These are phyloP conservation scores for Drosophila sordidula DNA, from an alignment of 2,888 invertebrate species.

Conservation along the genomic window DNA sequence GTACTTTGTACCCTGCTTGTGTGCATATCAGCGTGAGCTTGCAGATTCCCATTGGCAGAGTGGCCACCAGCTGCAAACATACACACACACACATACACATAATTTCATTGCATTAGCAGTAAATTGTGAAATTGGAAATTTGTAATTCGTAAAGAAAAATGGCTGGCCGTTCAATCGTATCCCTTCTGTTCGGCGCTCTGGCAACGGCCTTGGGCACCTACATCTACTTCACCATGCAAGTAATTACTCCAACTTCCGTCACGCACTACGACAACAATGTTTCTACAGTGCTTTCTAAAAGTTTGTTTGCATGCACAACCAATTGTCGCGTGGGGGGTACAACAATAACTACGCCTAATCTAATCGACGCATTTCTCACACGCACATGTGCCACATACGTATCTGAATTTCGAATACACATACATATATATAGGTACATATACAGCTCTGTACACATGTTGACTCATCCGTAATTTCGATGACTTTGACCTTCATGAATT, in stretches of 20 bases:
- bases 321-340: conserved; percentile 1
- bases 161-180: conserved; percentile 72
- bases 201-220: conserved; percentile 82
- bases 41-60: conserved; percentile 49
- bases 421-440: conserved; percentile 1
- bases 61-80: conserved; percentile 11
- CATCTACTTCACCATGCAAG: conserved; percentile 81
- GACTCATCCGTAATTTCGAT: conserved; percentile 33
- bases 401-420: background rate
- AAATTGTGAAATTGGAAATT: conserved; percentile 57
- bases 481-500: conserved; percentile 46
- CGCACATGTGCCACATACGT: conserved; percentile 19
- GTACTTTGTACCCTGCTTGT: conserved; percentile 62
- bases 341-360: conserved; percentile 17
- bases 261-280: conserved; percentile 6
- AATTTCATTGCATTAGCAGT: conserved; percentile 1
- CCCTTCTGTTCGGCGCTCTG: conserved; percentile 81
- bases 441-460: conserved; percentile 19
- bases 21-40: conserved; percentile 66
- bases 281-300: background rate
- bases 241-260: conserved; percentile 65
- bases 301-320: conserved; percentile 27
- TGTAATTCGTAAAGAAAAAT: conserved; percentile 43
- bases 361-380: conserved; percentile 15
- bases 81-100: conserved; percentile 14